Conservation (phyloP, 2,797 vertebrate species). For the Brachyalestes nurse region DNA sequence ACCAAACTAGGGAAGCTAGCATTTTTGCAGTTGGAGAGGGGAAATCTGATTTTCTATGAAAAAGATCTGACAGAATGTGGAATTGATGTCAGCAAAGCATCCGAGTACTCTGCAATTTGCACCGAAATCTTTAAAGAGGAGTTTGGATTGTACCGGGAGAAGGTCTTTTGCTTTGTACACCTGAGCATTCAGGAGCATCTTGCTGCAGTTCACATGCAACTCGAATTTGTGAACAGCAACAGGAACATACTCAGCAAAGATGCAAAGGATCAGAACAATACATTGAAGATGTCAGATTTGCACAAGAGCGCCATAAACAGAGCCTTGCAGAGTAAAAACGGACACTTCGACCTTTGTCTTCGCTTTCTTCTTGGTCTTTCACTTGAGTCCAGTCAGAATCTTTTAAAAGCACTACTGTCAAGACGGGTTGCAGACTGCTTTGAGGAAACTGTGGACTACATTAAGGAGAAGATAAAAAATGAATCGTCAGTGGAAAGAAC, state of each 20-base stretch:
- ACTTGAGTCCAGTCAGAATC: conserved; percentile 20
- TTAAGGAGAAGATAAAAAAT: conserved; percentile 43
- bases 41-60: conserved; percentile 50
- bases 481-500: conserved; percentile 39
- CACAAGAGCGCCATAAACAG: conserved; percentile 38
- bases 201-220: conserved; percentile 42
- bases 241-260: conserved; percentile 23
- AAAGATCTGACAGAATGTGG: conserved; percentile 41
- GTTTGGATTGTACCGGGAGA: conserved; percentile 34
- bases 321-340: conserved; percentile 33
- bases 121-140: conserved; percentile 56
- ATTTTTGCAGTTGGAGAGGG: conserved; percentile 45
- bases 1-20: conserved; percentile 43
- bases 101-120: conserved; percentile 51
- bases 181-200: conserved; percentile 54
- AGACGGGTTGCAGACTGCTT: neutral
- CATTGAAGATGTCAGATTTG: conserved; percentile 20
- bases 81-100: conserved; percentile 45
- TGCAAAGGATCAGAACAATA: neutral
- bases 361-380: conserved; percentile 46
- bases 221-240: neutral
- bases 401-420: conserved; percentile 16
- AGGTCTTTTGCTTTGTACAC: conserved; percentile 53
- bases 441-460: conserved; percentile 42
- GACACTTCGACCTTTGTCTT: conserved; percentile 48